Percentiles rank a stretch among this genome's conserved stretches.
phyloP scores from a whole-genome alignment of 2,113 vertebrate genomes.

The Scomber colias region DNA sequence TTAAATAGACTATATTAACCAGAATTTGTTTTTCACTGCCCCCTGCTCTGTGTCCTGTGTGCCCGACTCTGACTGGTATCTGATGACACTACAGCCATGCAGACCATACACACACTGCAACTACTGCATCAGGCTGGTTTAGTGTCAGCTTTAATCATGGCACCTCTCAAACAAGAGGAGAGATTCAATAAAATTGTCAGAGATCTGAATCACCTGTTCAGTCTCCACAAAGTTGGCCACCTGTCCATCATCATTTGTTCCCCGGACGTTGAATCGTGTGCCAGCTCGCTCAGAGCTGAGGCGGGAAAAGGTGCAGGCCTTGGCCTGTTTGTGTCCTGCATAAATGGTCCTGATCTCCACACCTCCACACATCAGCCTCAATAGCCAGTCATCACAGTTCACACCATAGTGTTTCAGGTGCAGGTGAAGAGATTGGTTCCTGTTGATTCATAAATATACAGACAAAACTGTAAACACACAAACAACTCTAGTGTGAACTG shows the following conservation, averaged over 20 bases:
- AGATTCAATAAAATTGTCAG: not conserved
- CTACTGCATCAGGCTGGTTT: not conserved
- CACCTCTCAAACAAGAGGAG: not conserved
- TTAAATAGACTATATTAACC: slow-evolving; percentile 16
- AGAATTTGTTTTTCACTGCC: not conserved
- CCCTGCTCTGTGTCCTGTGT: not conserved
- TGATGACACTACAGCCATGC: not conserved
- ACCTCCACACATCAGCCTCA: slow-evolving; percentile 97
- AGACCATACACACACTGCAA: not conserved
- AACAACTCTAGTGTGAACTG: slow-evolving; percentile 2
- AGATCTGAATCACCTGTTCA: slow-evolving; percentile 88
- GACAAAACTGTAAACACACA: slow-evolving; percentile 12
- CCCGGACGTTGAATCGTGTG: slow-evolving; percentile 97
- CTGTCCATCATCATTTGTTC: slow-evolving; percentile 96
- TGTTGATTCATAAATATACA: slow-evolving; percentile 58
- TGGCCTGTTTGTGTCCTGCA: slow-evolving; percentile 97
- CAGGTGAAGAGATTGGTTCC: slow-evolving; percentile 97
- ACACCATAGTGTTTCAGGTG: slow-evolving; percentile 98
- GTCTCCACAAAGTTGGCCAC: slow-evolving; percentile 99
- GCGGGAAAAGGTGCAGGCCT: slow-evolving; percentile 96
- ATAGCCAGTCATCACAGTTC: slow-evolving; percentile 95
- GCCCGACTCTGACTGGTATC: not conserved
- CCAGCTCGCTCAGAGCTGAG: slow-evolving; percentile 97
- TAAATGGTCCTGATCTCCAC: slow-evolving; percentile 98
- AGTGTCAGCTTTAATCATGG: not conserved